These are phyloP conservation scores for Kryptolebias marmoratus DNA, from an alignment of 2,113 vertebrate genomes.

Conservation along the genomic window DNA sequence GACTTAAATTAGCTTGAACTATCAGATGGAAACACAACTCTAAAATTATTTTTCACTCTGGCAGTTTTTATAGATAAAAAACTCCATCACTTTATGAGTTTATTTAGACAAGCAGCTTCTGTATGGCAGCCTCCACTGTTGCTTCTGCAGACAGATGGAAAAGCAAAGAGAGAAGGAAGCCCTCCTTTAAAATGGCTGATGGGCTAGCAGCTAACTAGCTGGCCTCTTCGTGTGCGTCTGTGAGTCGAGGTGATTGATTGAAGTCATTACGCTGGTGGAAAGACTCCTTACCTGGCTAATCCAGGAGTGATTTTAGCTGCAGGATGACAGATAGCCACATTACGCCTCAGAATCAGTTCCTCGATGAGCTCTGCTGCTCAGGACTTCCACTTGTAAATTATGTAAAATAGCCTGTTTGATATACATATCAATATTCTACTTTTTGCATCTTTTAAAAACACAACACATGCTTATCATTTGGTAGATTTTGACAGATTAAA, in stretches of 20 bases:
- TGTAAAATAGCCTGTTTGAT: slow-evolving; percentile 44
- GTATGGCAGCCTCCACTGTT: slow-evolving; percentile 12
- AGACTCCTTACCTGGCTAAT: slow-evolving; percentile 79
- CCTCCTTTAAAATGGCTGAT: slow-evolving; percentile 63
- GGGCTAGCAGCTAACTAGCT: slow-evolving; percentile 55
- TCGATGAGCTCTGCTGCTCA: slow-evolving; percentile 56
- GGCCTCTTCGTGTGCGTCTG: slow-evolving; percentile 28
- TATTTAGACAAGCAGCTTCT: slow-evolving; percentile 20
- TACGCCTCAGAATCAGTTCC: slow-evolving; percentile 61
- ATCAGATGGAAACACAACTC: too few species aligned
- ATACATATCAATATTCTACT: slow-evolving; percentile 34
- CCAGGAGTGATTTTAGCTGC: slow-evolving; percentile 75
- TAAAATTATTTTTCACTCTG: not conserved
- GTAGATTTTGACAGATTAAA: not conserved
- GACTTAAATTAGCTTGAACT: too few species aligned
- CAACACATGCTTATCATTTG: not conserved
- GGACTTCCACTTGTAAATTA: slow-evolving; percentile 43
- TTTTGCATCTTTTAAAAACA: not conserved
- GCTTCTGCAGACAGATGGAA: slow-evolving; percentile 30
- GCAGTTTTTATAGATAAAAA: not conserved
- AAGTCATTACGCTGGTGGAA: slow-evolving; percentile 75
- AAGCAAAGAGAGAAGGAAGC: slow-evolving; percentile 27
- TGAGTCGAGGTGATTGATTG: slow-evolving; percentile 73
- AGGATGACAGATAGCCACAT: slow-evolving; percentile 75
- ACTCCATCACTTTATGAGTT: slow-evolving; percentile 2